These are phyloP conservation scores for Xylocampa areola DNA, from an alignment of 2,888 invertebrate genomes.

Conservation along the genomic window DNA sequence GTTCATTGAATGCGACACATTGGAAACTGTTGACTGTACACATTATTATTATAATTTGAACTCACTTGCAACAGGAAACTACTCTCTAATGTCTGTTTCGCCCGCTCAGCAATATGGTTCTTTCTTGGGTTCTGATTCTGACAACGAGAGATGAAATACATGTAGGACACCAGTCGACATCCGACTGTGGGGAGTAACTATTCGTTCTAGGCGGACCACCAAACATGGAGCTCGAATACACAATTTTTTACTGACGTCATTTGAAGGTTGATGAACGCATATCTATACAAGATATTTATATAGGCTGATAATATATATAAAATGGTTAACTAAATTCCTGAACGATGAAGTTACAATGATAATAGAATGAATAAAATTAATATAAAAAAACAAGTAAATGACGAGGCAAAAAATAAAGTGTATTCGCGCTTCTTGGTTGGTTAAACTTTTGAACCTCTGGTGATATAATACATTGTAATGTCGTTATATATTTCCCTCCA, in stretches of 20 bases:
- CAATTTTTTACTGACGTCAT: constrained; percentile 2
- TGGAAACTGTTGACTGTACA: constrained; percentile 50
- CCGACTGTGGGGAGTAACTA: constrained; percentile 40
- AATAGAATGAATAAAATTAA: background rate
- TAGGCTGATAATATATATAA: background rate
- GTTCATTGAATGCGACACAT: constrained; percentile 70
- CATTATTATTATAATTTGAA: constrained; percentile 71
- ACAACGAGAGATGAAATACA: constrained; percentile 83
- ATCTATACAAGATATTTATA: too few species aligned
- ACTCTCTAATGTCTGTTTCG: constrained; percentile 88
- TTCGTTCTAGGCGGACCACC: constrained; percentile 15
- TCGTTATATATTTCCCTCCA: constrained; percentile 1
- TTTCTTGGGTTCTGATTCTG: constrained; percentile 88
- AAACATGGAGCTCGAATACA: constrained; percentile 16
- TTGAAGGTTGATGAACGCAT: background rate
- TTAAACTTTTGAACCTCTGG: constrained; percentile 5
- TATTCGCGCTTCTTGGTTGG: constrained; percentile 8
- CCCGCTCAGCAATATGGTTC: constrained; percentile 88
- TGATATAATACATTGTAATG: background rate
- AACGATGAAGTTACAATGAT: background rate
- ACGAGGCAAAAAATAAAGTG: constrained; percentile 3
- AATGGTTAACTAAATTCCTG: background rate
- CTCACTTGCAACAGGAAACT: constrained; percentile 89
- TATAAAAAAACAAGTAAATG: background rate
- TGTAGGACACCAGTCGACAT: constrained; percentile 69